A percentile compares a stretch with the other conserved stretches of the same genome.
phyloP scores from a whole-genome alignment of 1,140 invertebrate species.

The Diorhabda elongata region DNA sequence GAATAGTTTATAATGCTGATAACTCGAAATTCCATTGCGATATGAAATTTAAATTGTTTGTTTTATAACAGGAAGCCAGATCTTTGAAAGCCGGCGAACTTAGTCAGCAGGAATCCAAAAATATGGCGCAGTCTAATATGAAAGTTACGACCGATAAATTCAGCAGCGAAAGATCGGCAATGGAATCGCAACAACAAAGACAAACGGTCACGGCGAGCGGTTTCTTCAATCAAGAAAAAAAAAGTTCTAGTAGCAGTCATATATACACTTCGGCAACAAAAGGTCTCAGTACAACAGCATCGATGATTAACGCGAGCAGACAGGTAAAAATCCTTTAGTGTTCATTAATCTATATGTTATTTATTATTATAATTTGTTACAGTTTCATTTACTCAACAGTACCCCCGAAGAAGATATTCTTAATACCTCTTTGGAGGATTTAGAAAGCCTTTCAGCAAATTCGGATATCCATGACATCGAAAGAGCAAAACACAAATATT shows the following conservation, averaged over 20 bases:
- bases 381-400: conserved; percentile 64
- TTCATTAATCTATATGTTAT: no score
- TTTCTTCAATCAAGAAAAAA: conserved; percentile 74
- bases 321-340: conserved; percentile 23
- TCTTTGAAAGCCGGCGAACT: conserved; percentile 78
- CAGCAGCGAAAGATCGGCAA: conserved; percentile 78
- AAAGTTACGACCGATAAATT: conserved; percentile 81
- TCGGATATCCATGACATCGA: conserved; percentile 76
- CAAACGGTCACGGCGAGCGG: conserved; percentile 76
- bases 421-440: conserved; percentile 69
- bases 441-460: conserved; percentile 66
- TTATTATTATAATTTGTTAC: conserved; percentile 32
- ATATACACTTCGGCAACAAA: conserved; percentile 68
- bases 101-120: conserved; percentile 77
- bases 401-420: conserved; percentile 58
- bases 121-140: conserved; percentile 66
- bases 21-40: no score
- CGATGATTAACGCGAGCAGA: conserved; percentile 26
- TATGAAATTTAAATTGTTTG: no score
- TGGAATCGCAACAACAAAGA: conserved; percentile 76
- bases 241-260: conserved; percentile 67
- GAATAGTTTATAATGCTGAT: no score
- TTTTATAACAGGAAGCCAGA: conserved; percentile 65
- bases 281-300: conserved; percentile 50
- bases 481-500: conserved; percentile 75